Conservation (phyloP, 2,888 invertebrate species). For the Lithodes maja region DNA sequence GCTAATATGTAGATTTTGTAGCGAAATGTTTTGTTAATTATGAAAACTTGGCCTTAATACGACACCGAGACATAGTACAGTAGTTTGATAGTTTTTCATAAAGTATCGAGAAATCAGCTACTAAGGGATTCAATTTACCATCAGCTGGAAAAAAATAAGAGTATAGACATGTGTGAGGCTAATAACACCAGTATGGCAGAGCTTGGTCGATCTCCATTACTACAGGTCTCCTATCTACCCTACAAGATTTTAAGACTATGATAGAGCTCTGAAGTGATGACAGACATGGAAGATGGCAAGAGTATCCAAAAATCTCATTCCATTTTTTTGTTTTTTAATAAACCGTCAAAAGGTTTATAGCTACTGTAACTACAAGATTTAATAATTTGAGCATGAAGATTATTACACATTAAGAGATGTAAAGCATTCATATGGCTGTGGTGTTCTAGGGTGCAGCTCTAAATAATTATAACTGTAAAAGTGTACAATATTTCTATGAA, state of each 20-base stretch:
- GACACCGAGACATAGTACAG: neutral
- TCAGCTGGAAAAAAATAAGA: too few relatives aligned
- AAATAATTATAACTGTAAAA: neutral
- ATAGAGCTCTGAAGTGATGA: slow-evolving; percentile 12
- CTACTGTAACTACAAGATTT: slow-evolving; percentile 4
- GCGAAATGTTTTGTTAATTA: neutral
- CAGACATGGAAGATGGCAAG: slow-evolving; percentile 3
- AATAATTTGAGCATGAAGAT: slow-evolving; percentile 14
- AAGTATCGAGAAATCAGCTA: too few relatives aligned
- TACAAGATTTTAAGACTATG: neutral
- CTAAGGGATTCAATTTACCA: too few relatives aligned
- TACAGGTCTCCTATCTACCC: too few relatives aligned
- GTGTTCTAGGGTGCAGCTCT: neutral
- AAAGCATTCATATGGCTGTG: neutral
- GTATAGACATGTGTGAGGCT: too few relatives aligned
- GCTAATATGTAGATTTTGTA: neutral
- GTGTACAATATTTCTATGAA: too few relatives aligned
- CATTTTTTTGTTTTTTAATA: neutral
- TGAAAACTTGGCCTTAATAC: neutral
- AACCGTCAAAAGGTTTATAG: slow-evolving; percentile 3
- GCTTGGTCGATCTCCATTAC: too few relatives aligned
- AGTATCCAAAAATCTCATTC: slow-evolving; percentile 10
- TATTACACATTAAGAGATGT: slow-evolving; percentile 1
- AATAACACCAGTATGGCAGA: too few relatives aligned
- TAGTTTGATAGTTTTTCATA: too few relatives aligned